Evolutionary conservation across 2,113 vertebrate genomes (phyloP).

Genomic region (Thalassarche chlororhynchos): DNA sequence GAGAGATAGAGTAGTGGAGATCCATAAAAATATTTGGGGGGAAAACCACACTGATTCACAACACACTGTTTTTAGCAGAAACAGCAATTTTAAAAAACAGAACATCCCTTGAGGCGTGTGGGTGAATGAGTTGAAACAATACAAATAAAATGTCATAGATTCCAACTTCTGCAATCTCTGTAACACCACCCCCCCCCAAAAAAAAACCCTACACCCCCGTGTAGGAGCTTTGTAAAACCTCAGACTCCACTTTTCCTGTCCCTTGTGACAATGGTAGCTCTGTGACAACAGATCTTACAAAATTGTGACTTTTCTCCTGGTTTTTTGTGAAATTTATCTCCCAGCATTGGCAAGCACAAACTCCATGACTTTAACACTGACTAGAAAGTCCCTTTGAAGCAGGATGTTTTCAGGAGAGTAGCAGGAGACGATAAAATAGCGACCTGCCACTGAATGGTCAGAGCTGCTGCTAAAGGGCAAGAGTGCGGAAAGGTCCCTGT

Average conservation of each 20-base stretch:
- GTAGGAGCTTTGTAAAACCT: slow-evolving; percentile 16
- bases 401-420: neutral
- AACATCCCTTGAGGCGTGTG: neutral
- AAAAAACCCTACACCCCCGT: neutral
- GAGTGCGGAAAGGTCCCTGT: neutral
- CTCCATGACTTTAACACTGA: neutral
- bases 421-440: neutral
- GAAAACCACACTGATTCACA: neutral
- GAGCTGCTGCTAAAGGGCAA: neutral
- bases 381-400: neutral
- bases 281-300: neutral
- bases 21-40: neutral
- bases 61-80: neutral
- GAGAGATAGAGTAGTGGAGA: neutral
- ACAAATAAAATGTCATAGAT: neutral
- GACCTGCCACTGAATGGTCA: neutral
- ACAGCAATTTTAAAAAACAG: neutral
- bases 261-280: neutral
- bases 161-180: neutral
- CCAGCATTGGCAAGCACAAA: neutral
- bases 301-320: neutral
- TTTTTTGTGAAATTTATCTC: neutral
- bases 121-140: neutral
- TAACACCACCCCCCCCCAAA: neutral
- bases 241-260: neutral